Percentiles rank a stretch among this genome's conserved stretches.
Conservation (phyloP, 2,888 invertebrate species). For the Miltochrista miniata region DNA sequence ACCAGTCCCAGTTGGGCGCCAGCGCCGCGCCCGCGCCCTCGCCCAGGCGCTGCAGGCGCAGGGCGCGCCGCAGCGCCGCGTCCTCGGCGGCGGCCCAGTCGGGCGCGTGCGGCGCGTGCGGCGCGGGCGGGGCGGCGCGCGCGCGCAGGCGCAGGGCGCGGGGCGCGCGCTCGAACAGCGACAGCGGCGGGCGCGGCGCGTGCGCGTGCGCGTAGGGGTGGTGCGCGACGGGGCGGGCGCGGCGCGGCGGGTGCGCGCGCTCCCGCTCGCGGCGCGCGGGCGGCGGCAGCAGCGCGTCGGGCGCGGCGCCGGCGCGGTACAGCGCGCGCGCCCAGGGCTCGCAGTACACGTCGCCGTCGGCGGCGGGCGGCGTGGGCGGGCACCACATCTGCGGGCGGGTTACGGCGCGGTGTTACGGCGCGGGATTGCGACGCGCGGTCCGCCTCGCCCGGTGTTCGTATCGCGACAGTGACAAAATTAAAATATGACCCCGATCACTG, state of each 20-base stretch:
- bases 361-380: conserved; percentile 97
- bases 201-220: conserved; percentile 83
- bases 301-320: conserved; percentile 89
- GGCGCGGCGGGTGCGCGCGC: conserved; percentile 86
- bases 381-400: conserved; percentile 95
- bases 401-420: too few species aligned
- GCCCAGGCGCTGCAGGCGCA: conserved; percentile 86
- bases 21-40: conserved; percentile 88
- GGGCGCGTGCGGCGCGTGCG: conserved; percentile 86
- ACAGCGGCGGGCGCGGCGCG: conserved; percentile 89
- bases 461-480: too few species aligned
- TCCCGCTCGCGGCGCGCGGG: conserved; percentile 86
- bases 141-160: conserved; percentile 78
- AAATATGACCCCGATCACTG: too few species aligned
- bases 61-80: conserved; percentile 92
- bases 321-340: conserved; percentile 93
- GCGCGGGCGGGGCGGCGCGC: conserved; percentile 87
- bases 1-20: conserved; percentile 98
- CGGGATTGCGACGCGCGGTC: background rate
- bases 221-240: conserved; percentile 83
- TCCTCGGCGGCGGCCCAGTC: conserved; percentile 97
- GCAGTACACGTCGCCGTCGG: conserved; percentile 95
- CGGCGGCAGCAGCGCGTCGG: conserved; percentile 89
- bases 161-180: conserved; percentile 86
- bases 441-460: too few species aligned